phyloP scores from a whole-genome alignment of 2,113 vertebrate genomes.

The Edolisoma coerulescens region DNA sequence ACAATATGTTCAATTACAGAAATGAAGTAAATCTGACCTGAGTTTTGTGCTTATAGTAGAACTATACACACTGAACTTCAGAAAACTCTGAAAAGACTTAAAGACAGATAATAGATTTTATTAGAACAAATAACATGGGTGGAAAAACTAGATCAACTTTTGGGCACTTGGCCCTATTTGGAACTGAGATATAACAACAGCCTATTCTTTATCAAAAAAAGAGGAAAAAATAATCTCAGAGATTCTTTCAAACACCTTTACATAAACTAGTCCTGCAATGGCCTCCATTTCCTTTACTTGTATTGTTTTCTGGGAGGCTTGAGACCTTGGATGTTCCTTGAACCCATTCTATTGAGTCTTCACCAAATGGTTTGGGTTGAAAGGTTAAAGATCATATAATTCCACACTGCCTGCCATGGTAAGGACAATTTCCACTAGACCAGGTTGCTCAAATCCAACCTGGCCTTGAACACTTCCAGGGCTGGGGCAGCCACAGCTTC shows the following conservation, averaged over 20 bases:
- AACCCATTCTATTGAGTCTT: fast-evolving
- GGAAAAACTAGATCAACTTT: not conserved
- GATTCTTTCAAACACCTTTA: not conserved
- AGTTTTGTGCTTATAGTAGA: not conserved
- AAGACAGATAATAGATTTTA: not conserved
- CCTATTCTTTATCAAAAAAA: not conserved
- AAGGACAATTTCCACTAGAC: not conserved
- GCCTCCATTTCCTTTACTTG: not conserved
- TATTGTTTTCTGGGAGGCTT: not conserved
- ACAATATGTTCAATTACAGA: not conserved
- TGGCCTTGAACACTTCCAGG: not conserved
- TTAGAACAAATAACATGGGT: not conserved
- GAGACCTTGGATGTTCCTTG: not conserved
- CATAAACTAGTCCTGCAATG: not conserved
- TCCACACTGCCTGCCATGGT: not conserved
- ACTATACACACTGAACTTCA: too few species aligned
- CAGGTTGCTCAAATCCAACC: not conserved
- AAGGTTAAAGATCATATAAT: not conserved
- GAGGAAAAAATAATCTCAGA: not conserved
- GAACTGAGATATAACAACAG: not conserved
- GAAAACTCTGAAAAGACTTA: not conserved
- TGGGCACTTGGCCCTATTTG: not conserved
- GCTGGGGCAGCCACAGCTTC: not conserved
- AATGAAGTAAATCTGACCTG: not conserved
- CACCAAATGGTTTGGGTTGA: not conserved